phyloP scores from a whole-genome alignment of 2,888 invertebrate species.

The Harpalus rufipes region DNA sequence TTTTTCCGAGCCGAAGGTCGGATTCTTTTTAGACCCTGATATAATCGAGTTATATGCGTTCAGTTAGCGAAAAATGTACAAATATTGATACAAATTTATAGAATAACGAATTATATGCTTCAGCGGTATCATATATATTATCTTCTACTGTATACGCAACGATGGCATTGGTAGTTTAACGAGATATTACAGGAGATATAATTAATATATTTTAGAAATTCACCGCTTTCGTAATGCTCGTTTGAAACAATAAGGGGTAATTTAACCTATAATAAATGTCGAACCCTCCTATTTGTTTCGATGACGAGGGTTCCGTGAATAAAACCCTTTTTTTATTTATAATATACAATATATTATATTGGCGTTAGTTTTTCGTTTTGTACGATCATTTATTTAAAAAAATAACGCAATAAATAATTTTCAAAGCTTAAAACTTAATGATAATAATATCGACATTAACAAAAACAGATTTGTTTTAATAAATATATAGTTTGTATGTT shows the following conservation, averaged over 20 bases:
- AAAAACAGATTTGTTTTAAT: conserved; percentile 63
- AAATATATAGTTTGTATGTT: conserved; percentile 58
- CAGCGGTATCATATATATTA: too few relatives aligned
- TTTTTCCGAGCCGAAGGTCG: too few relatives aligned
- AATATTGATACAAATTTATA: too few relatives aligned
- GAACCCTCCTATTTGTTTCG: conserved; percentile 61
- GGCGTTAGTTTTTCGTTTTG: conserved; percentile 66
- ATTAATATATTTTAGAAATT: conserved; percentile 40
- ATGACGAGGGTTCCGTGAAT: conserved; percentile 44
- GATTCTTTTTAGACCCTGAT: too few relatives aligned
- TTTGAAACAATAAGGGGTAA: conserved; percentile 46
- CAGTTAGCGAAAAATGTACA: too few relatives aligned
- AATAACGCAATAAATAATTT: conserved; percentile 67
- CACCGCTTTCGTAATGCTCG: conserved; percentile 52
- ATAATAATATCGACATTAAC: conserved; percentile 67
- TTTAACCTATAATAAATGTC: conserved; percentile 43
- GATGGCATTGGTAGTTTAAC: too few relatives aligned
- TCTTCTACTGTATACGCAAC: too few relatives aligned
- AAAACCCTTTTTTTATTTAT: conserved; percentile 43
- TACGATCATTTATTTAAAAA: conserved; percentile 62
- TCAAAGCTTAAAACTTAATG: conserved; percentile 66
- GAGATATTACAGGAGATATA: too few relatives aligned
- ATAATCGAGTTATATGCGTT: too few relatives aligned
- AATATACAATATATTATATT: conserved; percentile 58
- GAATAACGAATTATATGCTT: too few relatives aligned